phyloP scores from a whole-genome alignment of 2,888 invertebrate genomes.

The Hemaris fuciformis region DNA sequence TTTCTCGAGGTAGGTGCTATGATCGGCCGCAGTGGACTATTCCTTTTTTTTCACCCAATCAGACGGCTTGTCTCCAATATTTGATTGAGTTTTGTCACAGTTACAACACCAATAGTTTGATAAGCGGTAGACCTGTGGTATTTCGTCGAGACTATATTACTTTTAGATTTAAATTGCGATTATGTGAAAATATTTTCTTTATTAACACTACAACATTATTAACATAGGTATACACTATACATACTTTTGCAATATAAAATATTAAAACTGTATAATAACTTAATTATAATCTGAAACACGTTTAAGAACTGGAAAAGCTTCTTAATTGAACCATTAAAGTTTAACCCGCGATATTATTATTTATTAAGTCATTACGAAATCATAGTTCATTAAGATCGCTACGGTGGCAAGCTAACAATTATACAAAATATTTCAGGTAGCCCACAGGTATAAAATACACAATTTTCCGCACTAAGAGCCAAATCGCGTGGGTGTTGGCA shows the following conservation, averaged over 20 bases:
- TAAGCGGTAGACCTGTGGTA: too few species aligned
- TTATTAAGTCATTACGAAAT: not conserved
- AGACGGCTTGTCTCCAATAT: too few species aligned
- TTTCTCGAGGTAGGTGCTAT: too few species aligned
- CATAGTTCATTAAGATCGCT: not conserved
- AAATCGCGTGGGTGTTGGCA: constrained; percentile 31
- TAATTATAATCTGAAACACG: not conserved
- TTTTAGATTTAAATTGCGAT: too few species aligned
- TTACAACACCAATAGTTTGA: too few species aligned
- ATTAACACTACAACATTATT: too few species aligned
- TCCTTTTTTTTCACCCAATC: too few species aligned
- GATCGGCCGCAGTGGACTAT: too few species aligned
- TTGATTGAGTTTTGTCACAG: too few species aligned
- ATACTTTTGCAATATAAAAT: not conserved
- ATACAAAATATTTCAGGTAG: not conserved
- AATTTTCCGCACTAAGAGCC: constrained; percentile 21
- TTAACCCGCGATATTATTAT: not conserved
- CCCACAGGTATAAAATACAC: not conserved
- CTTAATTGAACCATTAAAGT: not conserved
- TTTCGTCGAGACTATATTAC: too few species aligned
- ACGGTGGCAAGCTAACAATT: constrained; percentile 6
- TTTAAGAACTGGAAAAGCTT: not conserved
- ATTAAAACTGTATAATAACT: not conserved
- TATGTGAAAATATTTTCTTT: too few species aligned
- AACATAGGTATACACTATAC: too few species aligned